A percentile compares a stretch with the other conserved stretches of the same genome.
phyloP scores from a whole-genome alignment of 2,113 vertebrate species.

The Crotalus tigris region DNA sequence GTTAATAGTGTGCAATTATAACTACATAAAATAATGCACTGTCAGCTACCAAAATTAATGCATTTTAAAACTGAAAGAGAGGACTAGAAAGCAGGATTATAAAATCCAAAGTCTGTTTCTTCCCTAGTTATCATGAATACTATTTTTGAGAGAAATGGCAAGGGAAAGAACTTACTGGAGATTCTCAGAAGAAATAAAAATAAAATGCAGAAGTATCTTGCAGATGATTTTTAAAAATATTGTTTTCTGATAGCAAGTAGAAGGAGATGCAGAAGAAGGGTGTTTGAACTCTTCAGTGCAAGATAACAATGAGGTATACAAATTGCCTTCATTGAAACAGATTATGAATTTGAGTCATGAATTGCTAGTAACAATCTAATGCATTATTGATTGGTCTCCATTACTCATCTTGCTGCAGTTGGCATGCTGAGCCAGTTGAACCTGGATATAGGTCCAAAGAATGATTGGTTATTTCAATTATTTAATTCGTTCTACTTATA shows the following conservation, averaged over 20 bases:
- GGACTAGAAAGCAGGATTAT: background rate
- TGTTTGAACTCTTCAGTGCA: background rate
- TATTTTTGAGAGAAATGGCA: background rate
- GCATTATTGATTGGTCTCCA: constrained; percentile 3
- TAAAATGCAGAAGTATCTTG: background rate
- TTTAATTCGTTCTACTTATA: background rate
- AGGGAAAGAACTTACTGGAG: background rate
- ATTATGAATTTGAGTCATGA: constrained; percentile 28
- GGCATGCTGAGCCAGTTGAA: background rate
- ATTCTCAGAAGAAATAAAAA: background rate
- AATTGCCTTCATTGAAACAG: constrained; percentile 1
- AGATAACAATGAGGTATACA: constrained; percentile 30
- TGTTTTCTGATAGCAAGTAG: background rate
- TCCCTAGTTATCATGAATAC: background rate
- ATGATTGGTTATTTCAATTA: background rate
- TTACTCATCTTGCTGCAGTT: background rate
- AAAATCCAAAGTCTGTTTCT: background rate
- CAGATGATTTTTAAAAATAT: background rate
- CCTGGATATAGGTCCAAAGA: background rate
- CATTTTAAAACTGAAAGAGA: background rate
- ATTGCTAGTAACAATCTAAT: background rate
- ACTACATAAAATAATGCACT: background rate
- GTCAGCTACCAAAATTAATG: background rate
- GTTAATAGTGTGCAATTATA: background rate
- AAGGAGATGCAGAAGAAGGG: background rate